These are phyloP conservation scores for Nasonia vitripennis DNA, from an alignment of 1,140 invertebrate genomes.

Conservation along the genomic window DNA sequence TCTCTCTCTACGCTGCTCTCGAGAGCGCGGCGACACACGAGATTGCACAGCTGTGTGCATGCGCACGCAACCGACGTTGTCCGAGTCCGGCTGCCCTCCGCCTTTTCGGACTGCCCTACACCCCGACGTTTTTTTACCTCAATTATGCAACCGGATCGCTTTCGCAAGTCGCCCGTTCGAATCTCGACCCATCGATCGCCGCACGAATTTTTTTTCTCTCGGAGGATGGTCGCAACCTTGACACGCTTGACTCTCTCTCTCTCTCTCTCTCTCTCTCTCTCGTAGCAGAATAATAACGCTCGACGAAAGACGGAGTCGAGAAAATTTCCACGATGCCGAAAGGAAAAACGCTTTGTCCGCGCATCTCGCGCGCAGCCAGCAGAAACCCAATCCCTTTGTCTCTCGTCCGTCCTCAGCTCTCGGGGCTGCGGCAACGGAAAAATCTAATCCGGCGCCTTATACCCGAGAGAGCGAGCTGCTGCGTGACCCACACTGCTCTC, in stretches of 20 bases:
- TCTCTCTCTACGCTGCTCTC: no score
- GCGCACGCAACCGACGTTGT: slow-evolving; percentile 53
- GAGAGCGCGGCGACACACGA: slow-evolving; percentile 10
- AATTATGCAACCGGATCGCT: slow-evolving; percentile 55
- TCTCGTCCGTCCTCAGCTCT: slow-evolving; percentile 14
- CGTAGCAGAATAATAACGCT: no score
- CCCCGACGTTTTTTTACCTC: no score
- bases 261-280: background rate
- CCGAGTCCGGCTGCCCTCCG: background rate
- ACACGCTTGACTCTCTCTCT: background rate
- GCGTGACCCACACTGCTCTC: background rate
- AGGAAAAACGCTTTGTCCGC: background rate
- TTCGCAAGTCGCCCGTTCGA: slow-evolving; percentile 37
- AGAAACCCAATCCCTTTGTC: slow-evolving; percentile 11
- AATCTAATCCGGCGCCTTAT: slow-evolving; percentile 38
- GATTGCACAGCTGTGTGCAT: slow-evolving; percentile 45
- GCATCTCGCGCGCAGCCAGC: background rate
- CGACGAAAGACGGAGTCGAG: no score
- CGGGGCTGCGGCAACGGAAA: slow-evolving; percentile 23
- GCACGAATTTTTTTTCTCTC: no score
- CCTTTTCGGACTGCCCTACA: background rate
- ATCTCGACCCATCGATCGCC: no score
- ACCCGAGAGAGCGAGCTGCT: slow-evolving; percentile 42
- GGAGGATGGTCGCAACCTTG: background rate
- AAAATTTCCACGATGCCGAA: background rate